Base-by-base conservation (phyloP, 1,140 invertebrate genomes). In the Eufriesea mexicana region DNA sequence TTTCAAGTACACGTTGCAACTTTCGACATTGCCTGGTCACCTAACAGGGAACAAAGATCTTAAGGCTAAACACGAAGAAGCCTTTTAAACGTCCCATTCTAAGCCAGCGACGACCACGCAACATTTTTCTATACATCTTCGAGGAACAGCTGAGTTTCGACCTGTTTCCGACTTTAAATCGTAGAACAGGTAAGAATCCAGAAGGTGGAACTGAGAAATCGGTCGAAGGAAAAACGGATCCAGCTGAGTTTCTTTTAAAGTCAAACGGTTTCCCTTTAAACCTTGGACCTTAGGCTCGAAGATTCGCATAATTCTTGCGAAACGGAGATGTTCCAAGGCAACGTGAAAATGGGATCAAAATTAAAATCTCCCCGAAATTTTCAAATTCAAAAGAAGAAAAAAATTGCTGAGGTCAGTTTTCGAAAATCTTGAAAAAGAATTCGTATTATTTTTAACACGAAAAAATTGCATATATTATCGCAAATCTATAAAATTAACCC, bases 91-190 rank as follows among this genome's bases (percentile, higher is more conserved):
- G 62, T 71, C 28, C 14, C 10, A 12, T 71, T 84, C n/a, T 84
- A 47, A 76, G 71, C 51, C n/a, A 78, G 20, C 20, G 14, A 45
- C n/a, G 8, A 55, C 57, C 23, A 59, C 70, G 88, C 25, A 84
- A 86, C 61, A 85, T 25, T 73, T 86, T 77, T 79, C 77, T 74
- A 78, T 16, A 6, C 0, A 42, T 81, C 35, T 79, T 61, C n/a
- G 18, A 71, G 20, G 62, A 67, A 79, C 79, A 88, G 74, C 85
- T 88, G 78, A 87, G 42, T 54, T 68, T 75, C 71, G 84, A 89
- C 75, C 81, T 87, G 68, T 86, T 67, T 23, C 23, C 59, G 51
- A 79, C 55, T 79, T 85, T 78, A 84, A 88, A 79, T 85, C 83
- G 59, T n/a, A 42, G 6, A 55, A 64, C 82, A 89, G 84, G 86